Percentiles rank a stretch among this genome's conserved stretches.
Evolutionary conservation across 2,797 vertebrate species (phyloP).

Genomic region (Diplodus puntazzo): DNA sequence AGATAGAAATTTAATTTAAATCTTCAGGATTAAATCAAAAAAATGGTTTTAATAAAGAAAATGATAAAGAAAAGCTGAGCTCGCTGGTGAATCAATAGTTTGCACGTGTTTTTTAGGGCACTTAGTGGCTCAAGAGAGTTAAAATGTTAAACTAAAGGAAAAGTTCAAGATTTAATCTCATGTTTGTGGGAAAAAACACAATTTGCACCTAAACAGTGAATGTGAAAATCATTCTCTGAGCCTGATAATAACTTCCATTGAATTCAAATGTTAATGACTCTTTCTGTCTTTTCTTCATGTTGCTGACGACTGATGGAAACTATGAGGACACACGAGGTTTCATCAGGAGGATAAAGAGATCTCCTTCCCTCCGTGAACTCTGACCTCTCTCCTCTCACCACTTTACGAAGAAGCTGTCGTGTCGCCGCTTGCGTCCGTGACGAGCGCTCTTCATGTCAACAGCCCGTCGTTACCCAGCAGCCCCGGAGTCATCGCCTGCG

Average conservation of each 20-base stretch:
- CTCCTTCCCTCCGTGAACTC: not conserved
- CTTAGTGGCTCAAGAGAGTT: too few species aligned
- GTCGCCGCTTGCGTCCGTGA: not conserved
- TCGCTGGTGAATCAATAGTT: too few species aligned
- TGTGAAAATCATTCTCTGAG: not conserved
- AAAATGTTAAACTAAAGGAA: too few species aligned
- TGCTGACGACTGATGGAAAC: not conserved
- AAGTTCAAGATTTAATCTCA: too few species aligned
- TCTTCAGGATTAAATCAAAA: too few species aligned
- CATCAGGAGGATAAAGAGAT: not conserved
- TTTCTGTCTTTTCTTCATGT: not conserved
- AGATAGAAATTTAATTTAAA: too few species aligned
- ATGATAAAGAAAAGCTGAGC: too few species aligned
- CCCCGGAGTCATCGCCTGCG: not conserved
- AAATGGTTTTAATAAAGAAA: too few species aligned
- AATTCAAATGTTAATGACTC: not conserved
- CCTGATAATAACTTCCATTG: not conserved
- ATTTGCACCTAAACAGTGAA: too few species aligned
- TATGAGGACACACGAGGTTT: not conserved
- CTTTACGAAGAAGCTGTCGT: conserved; percentile 9
- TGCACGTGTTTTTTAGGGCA: too few species aligned
- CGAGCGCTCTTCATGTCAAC: not conserved
- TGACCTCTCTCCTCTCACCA: conserved; percentile 10
- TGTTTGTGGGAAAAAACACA: too few species aligned
- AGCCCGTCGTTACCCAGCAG: conserved; percentile 4